Conservation (phyloP, 2,888 invertebrate genomes). For the Gastrophysa polygoni region DNA sequence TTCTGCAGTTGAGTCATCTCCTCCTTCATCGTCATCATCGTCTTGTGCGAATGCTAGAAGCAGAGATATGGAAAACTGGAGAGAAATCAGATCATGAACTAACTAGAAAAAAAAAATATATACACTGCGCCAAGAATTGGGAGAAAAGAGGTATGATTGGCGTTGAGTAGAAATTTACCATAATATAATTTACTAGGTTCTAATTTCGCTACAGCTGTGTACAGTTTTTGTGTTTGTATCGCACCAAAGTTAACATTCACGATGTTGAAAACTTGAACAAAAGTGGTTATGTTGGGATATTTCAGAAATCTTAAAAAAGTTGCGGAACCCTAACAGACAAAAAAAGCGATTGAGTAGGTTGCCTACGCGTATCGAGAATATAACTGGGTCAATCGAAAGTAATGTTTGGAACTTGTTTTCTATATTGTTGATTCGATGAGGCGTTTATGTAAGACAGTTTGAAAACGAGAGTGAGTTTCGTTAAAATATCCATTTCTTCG, state of each 20-base stretch:
- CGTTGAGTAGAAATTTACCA: too few relatives aligned
- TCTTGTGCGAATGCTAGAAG: constrained; percentile 68
- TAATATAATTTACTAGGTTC: too few relatives aligned
- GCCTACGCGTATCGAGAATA: not conserved
- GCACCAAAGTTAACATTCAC: too few relatives aligned
- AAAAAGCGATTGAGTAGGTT: not conserved
- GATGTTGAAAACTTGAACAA: too few relatives aligned
- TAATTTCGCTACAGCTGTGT: too few relatives aligned
- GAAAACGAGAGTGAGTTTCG: not conserved
- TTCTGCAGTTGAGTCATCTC: constrained; percentile 69
- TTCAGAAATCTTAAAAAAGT: not conserved
- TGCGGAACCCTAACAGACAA: not conserved
- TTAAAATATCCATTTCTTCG: not conserved
- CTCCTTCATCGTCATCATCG: constrained; percentile 65
- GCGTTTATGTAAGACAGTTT: not conserved
- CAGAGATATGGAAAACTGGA: not conserved
- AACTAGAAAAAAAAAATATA: too few relatives aligned
- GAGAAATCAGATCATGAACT: too few relatives aligned
- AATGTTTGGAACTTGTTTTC: constrained; percentile 1
- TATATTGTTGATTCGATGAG: not conserved
- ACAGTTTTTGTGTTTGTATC: too few relatives aligned
- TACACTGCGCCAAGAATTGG: too few relatives aligned
- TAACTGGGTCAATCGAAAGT: not conserved
- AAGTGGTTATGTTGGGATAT: too few relatives aligned
- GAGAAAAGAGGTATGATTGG: too few relatives aligned